Base-by-base conservation (phyloP, 2,888 invertebrate species). In the Agriopis aurantiaria region DNA sequence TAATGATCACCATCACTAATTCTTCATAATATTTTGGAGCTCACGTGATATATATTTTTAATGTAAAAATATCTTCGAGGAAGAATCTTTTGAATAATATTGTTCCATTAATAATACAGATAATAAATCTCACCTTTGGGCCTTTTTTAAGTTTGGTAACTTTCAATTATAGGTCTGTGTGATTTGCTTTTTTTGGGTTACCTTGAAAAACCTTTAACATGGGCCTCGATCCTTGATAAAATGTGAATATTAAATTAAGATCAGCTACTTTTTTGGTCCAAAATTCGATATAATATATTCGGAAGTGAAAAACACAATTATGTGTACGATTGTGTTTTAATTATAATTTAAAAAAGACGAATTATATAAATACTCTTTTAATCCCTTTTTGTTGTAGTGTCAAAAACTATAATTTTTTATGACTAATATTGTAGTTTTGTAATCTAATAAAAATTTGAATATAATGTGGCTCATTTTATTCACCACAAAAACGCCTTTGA, bases 101-200 rank as follows among this genome's bases (percentile, higher is more conserved):
- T 64, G 62, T 80, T 76, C 72, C 78, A 83, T 85, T 82, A 79
- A 82, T 82, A 80, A 80, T 68, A 56, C 65, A 52, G 76, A 74
- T 77, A 71, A 81, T 82, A 83, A 84, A 86, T 86, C 79, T 82
- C 74, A 63, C 71, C 76, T 77, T 68, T 58, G 69, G 68, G 57
- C 74, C 69, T 76, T 68, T 71, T 72, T 78, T 74, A 69, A 72
- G 72, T 68, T 75, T 70, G 75, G 68, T 76, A 75, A 75, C 73
- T 76, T 71, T 67, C 65, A 76, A 79, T 78, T 79, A 78, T 71
- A 76, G 70, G 75, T 75, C 74, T 23, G 49, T 14, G 11, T 48
- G 17, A 46, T 63, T 60, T 65, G 45, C 9, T 66, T 14, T 61
- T 59, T 56, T 68, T 66, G 63, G 66, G 66, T 63, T 71, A 41